Percentiles rank a stretch among this genome's conserved stretches.
These are phyloP conservation scores for Macquaria australasica DNA, from an alignment of 2,113 vertebrate species.

Conservation along the genomic window DNA sequence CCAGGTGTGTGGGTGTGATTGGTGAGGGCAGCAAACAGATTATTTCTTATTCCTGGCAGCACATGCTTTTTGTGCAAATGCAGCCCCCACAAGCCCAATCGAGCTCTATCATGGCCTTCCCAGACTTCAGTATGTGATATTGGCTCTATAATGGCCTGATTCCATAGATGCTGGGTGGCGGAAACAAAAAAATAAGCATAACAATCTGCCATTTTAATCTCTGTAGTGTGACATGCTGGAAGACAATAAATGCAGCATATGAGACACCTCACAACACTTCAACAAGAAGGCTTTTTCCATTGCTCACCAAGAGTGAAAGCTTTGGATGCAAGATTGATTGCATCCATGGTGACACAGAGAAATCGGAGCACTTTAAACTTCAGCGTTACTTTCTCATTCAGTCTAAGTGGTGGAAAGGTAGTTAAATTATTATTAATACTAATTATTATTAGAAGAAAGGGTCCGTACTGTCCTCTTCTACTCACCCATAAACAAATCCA, in stretches of 20 bases:
- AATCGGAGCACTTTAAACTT: not conserved
- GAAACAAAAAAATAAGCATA: not conserved
- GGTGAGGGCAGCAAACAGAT: slow-evolving; percentile 47
- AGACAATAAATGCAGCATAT: not conserved
- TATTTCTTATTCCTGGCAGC: slow-evolving; percentile 40
- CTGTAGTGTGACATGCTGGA: not conserved
- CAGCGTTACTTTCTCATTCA: not conserved
- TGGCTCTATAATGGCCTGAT: slow-evolving; percentile 9
- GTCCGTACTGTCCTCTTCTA: not conserved
- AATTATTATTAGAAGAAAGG: not conserved
- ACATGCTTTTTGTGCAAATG: slow-evolving; percentile 31
- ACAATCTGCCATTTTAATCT: slow-evolving; percentile 5
- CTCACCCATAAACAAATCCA: not conserved
- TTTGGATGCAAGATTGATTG: not conserved
- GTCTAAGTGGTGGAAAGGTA: not conserved
- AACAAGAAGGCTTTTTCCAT: not conserved
- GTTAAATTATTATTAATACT: not conserved
- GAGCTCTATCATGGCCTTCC: not conserved
- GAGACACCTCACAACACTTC: not conserved
- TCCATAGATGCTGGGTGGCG: not conserved
- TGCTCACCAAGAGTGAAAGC: not conserved
- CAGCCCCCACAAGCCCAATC: slow-evolving; percentile 14
- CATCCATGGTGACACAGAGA: not conserved
- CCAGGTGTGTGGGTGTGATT: slow-evolving; percentile 55
- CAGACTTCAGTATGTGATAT: not conserved